Base-by-base conservation (phyloP, 2,888 invertebrate species). In the Limnephilus auricula region DNA sequence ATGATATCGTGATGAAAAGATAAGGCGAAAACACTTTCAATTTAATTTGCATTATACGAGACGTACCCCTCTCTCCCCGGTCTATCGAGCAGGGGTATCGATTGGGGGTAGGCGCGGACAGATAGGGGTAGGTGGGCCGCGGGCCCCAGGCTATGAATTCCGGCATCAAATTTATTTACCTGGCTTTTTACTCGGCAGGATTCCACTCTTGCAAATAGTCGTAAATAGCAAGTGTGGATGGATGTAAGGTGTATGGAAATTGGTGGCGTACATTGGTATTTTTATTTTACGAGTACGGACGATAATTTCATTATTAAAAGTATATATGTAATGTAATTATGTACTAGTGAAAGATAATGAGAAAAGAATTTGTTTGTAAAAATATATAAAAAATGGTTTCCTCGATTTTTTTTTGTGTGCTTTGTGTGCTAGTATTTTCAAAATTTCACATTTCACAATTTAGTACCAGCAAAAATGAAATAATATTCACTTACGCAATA, bases 81-180 rank as follows among this genome's bases (percentile, higher is more conserved):
- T 79, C 78, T 34, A 79, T 89, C 37, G 89, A 89, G n/a, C 87
- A 30, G 34, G 50, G 50, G 65, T 65, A 65, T 65, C 84, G 34
- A 34, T 86, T 9, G 13, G 37, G 79, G 89, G 79, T 12, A 40
- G 37, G 79, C 40, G 79, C n/a, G 79, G 89, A 86, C 30, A 37
- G 79, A 31, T 30, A n/a, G 65, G 45, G 32, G 86, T 31, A 65
- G 40, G 34, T 31, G 85, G 79, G 40, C 79, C 37, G 78, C 79
- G 40, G 31, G 86, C 32, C 34, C 79, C 31, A 50, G 90, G 79
- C 45, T 86, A 90, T 79, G 90, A 90, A 90, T 90, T 78, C 90
- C 83, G 18, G 37, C 90, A 84, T 84, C 50, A 90, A 90, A 84
- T 90, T 90, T 90, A 90, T 90, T 90, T 90, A 90, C 90, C 84